phyloP scores from a whole-genome alignment of 1,140 invertebrate genomes.

The Venustaconcha ellipsiformis region DNA sequence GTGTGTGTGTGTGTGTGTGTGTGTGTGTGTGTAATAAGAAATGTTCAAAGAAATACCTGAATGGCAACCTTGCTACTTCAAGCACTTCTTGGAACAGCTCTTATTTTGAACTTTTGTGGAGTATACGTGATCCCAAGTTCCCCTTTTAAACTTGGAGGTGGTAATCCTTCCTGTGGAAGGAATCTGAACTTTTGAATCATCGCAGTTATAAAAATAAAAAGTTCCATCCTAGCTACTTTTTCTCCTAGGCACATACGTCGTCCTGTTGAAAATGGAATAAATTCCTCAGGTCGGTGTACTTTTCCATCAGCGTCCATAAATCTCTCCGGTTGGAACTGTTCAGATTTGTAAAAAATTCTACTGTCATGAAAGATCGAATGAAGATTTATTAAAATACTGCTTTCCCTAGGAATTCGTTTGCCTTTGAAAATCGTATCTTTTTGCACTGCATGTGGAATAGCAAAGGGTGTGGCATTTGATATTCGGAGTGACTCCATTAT shows the following conservation, averaged over 20 bases:
- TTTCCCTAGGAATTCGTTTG: slow-evolving; percentile 20
- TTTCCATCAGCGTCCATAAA: slow-evolving; percentile 22
- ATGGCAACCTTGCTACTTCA: no score
- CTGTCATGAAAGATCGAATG: slow-evolving; percentile 25
- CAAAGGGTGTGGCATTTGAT: slow-evolving; percentile 56
- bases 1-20: no score
- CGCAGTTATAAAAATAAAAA: slow-evolving; percentile 42
- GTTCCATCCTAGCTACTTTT: slow-evolving; percentile 40
- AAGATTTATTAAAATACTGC: slow-evolving; percentile 24
- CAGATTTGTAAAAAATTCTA: slow-evolving; percentile 12
- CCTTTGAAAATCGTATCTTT: slow-evolving; percentile 47
- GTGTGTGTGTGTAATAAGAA: no score
- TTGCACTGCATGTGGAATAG: slow-evolving; percentile 59
- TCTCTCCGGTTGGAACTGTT: slow-evolving; percentile 27
- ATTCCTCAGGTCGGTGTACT: slow-evolving; percentile 10
- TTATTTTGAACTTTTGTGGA: no score
- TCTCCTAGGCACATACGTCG: slow-evolving; percentile 41
- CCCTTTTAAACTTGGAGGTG: no score
- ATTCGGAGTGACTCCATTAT: slow-evolving; percentile 39
- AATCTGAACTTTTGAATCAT: slow-evolving; percentile 35
- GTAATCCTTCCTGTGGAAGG: no score
- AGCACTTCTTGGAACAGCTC: no score
- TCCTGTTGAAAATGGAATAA: slow-evolving; percentile 31
- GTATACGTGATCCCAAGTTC: no score
- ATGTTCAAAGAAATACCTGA: no score